phyloP scores from a whole-genome alignment of 2,797 vertebrate species.

The Siniperca undulata region DNA sequence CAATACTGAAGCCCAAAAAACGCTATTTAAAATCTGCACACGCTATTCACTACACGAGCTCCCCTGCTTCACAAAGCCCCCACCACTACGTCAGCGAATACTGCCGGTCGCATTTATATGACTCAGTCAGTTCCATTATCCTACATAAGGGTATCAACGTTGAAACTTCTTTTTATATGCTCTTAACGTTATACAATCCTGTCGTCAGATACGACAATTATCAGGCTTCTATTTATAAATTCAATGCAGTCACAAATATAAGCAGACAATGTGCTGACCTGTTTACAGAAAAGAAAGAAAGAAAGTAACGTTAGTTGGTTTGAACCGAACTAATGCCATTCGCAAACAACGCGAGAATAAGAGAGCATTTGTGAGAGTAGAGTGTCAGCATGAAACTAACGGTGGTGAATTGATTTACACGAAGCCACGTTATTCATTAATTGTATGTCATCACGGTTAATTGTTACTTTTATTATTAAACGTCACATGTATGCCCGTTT shows the following conservation, averaged over 20 bases:
- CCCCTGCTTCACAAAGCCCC: slow-evolving; percentile 62
- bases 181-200: not conserved
- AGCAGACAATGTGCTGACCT: rapidly evolving
- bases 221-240: rapidly evolving
- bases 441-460: not conserved
- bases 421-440: not conserved
- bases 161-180: not conserved
- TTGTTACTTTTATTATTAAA: not conserved
- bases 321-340: slow-evolving; percentile 5
- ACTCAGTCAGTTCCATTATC: slow-evolving; percentile 68
- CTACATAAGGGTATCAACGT: rapidly evolving
- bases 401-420: not conserved
- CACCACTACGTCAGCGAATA: slow-evolving; percentile 61
- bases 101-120: slow-evolving; percentile 59
- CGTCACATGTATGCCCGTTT: not conserved
- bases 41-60: not conserved
- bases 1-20: slow-evolving; percentile 33
- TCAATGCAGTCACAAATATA: not conserved
- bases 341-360: slow-evolving; percentile 65
- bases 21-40: slow-evolving; percentile 42
- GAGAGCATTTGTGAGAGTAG: not conserved
- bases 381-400: not conserved
- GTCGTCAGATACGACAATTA: not conserved
- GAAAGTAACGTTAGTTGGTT: slow-evolving; percentile 31
- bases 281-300: not conserved